phyloP scores from a whole-genome alignment of 2,888 invertebrate species.

The Chydorus sphaericus region DNA sequence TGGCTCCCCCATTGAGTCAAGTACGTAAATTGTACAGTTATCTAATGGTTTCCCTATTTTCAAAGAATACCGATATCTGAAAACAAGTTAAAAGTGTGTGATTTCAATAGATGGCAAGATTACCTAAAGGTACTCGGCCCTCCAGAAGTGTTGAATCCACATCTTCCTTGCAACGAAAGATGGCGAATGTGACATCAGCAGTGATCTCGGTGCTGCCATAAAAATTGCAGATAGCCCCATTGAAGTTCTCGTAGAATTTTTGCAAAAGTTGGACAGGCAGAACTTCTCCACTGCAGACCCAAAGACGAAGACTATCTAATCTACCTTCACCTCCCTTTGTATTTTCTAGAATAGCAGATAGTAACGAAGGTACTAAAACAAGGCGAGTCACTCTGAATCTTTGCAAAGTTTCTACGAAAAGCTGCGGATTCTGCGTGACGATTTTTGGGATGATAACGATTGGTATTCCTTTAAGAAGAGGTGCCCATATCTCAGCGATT shows the following conservation, averaged over 20 bases:
- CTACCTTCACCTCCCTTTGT: not conserved
- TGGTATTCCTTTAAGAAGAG: slow-evolving; percentile 55
- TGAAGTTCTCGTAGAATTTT: slow-evolving; percentile 50
- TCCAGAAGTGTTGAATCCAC: slow-evolving; percentile 33
- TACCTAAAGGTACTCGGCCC: slow-evolving; percentile 64
- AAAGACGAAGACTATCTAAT: slow-evolving; percentile 47
- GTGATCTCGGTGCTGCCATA: slow-evolving; percentile 85
- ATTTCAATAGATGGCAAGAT: slow-evolving; percentile 10
- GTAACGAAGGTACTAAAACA: slow-evolving; percentile 69
- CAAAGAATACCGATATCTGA: no score
- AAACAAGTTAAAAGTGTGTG: not conserved
- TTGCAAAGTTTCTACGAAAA: slow-evolving; percentile 49
- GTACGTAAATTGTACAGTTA: slow-evolving; percentile 63
- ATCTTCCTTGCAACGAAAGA: slow-evolving; percentile 38
- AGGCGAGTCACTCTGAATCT: slow-evolving; percentile 61
- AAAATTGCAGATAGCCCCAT: slow-evolving; percentile 64
- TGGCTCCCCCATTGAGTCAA: slow-evolving; percentile 53
- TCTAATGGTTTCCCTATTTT: slow-evolving; percentile 35
- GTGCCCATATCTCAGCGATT: slow-evolving; percentile 74
- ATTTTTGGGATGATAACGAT: slow-evolving; percentile 57
- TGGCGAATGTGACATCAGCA: slow-evolving; percentile 73
- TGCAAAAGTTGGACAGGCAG: slow-evolving; percentile 51
- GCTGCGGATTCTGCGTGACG: slow-evolving; percentile 61
- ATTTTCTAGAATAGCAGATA: not conserved
- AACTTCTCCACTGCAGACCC: slow-evolving; percentile 80